Conservation (phyloP, 2,888 invertebrate genomes). For the Agrotis ipsilon region DNA sequence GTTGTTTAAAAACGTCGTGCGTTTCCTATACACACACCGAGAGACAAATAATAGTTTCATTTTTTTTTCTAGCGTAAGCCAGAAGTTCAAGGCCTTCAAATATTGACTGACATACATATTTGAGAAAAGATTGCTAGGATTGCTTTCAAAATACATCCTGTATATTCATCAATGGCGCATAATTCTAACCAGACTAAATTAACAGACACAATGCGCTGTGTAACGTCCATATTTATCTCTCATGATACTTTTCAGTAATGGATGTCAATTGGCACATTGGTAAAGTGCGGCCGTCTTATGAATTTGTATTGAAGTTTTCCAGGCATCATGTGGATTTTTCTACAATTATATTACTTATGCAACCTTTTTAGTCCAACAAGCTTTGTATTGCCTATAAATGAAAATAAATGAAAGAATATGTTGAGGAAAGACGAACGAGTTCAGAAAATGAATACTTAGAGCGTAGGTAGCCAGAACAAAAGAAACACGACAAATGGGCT, state of each 20-base stretch:
- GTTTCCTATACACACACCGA: neutral
- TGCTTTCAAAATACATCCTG: conserved; percentile 39
- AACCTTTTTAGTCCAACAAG: conserved; percentile 30
- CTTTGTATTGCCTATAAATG: conserved; percentile 17
- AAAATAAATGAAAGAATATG: conserved; percentile 39
- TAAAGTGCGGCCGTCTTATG: conserved; percentile 6
- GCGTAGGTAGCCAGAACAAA: conserved; percentile 32
- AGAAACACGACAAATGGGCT: conserved; percentile 26
- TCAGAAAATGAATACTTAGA: conserved; percentile 36
- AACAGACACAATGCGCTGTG: conserved; percentile 26
- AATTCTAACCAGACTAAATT: conserved; percentile 15
- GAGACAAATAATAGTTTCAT: neutral
- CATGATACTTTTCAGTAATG: conserved; percentile 20
- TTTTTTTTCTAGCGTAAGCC: neutral
- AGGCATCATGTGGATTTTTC: conserved; percentile 28
- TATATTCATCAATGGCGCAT: conserved; percentile 16
- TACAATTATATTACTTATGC: neutral
- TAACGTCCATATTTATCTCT: conserved; percentile 14
- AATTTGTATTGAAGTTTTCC: conserved; percentile 11
- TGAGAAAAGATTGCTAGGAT: neutral
- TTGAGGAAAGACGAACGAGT: conserved; percentile 24
- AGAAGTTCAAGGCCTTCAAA: neutral
- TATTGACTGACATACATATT: neutral
- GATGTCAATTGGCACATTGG: conserved; percentile 35
- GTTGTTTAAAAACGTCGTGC: neutral